Evolutionary conservation across 2,888 invertebrate genomes (phyloP).

Genomic region (Drosophila parthenogenetica): DNA sequence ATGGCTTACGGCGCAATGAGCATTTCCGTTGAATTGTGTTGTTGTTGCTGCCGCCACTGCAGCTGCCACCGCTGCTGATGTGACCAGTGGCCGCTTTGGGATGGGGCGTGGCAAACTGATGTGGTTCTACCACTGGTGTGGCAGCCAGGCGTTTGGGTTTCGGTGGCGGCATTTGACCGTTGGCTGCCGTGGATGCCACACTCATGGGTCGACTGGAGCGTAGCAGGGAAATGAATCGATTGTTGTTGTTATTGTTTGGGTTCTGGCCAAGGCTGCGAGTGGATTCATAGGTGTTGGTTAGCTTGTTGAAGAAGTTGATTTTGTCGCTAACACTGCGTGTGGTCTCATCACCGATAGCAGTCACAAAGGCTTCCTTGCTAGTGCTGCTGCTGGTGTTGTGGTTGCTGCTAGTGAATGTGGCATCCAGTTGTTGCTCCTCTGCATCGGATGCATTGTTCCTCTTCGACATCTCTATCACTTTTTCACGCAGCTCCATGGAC

Average conservation of each 20-base stretch:
- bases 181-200: constrained; percentile 40
- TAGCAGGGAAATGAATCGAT: constrained; percentile 66
- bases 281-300: constrained; percentile 68
- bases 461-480: constrained; percentile 71
- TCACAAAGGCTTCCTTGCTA: not conserved
- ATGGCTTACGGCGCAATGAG: constrained; percentile 75
- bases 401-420: constrained; percentile 23
- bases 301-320: constrained; percentile 74
- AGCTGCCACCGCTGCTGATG: not conserved
- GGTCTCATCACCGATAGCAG: constrained; percentile 8
- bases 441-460: constrained; percentile 59
- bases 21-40: constrained; percentile 61
- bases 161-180: constrained; percentile 58
- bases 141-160: constrained; percentile 63
- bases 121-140: constrained; percentile 7
- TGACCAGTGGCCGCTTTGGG: constrained; percentile 32
- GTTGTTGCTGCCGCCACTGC: constrained; percentile 9
- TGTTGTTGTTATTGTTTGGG: constrained; percentile 41
- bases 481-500: constrained; percentile 72
- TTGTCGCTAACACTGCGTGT: constrained; percentile 64
- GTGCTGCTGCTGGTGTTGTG: not conserved
- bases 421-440: constrained; percentile 19
- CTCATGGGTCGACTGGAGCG: constrained; percentile 54
- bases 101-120: constrained; percentile 54
- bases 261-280: constrained; percentile 19